Evolutionary conservation across 1,140 invertebrate species (phyloP), one percentile per base, ranked within the genome.

Genomic region (Rhizoglyphus robini): DNA sequence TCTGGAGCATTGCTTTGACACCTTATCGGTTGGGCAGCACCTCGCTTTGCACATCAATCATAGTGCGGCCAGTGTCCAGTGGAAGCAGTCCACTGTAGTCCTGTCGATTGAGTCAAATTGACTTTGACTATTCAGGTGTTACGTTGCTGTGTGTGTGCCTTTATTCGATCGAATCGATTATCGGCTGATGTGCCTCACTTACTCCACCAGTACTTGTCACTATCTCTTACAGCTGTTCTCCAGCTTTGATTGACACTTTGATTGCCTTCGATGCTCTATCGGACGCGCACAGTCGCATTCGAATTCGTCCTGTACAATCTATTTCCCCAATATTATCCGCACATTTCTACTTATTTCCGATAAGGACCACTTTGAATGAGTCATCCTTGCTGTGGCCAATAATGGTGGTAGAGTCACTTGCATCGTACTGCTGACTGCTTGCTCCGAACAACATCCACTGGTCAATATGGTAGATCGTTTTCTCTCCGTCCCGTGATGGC

Each of bases 101-200:
- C 36, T 8, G 36, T 41, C 23, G 51, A 54, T 54, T 25, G 8
- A 20, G 51, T 25, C 51, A 54, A 54, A 54, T 54, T 54, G 51
- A 54, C 51, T 54, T 32, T 54, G 36, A 8, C 36, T 41, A 8
- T 54, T 54, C 51, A 54, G 51, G 51, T 54, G 51, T 54, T 54
- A 46, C 36, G 36, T 18, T 41, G 36, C 36, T 41, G 36, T 18
- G 8, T 41, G 36, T 41, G 8, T 41, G 36, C 36, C 36, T 41
- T 15, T 23, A 32, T 54, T 54, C 51, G 51, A 54, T 54, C 51
- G 51, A 54, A 54, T 54, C 51, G 51, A 54, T 54, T 54, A 54
- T 54, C 8, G 8, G 31, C 8, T 46, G 15, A 23, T 54, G 23
- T 54, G 8, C 23, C 51, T 54, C 51, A 8, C 51, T 54, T 54